Evolutionary conservation across 2,888 invertebrate species (phyloP), one percentile per base, ranked within the genome.

Genomic region (Julus scandinavius): DNA sequence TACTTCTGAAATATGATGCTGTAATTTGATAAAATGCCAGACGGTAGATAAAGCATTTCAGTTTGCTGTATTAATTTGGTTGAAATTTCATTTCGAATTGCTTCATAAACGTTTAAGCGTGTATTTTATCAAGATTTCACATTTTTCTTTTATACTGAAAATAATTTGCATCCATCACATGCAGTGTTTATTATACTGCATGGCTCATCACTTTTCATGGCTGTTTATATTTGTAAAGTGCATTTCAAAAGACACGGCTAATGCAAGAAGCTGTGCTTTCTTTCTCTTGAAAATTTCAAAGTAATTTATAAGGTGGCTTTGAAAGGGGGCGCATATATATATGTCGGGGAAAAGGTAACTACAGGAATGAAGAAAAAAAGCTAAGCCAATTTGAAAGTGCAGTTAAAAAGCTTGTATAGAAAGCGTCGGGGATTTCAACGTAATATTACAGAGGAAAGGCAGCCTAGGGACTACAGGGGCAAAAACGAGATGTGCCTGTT

Each of bases 361-460:
- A n/a, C 54, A 54, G 54, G 17, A 54, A 54, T 54, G 54, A 54
- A 54, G 54, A 54, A 20, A 63, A 54, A 63, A 63, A 63, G 17
- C 63, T 63, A 63, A 63, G 63, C 63, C 63, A 63, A 63, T 63
- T 63, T 63, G 2, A 63, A 58, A 58, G 15, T 58, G 58, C 58
- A 58, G 58, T 58, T 58, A 58, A 58, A 58, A 63, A 63, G 20
- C 17, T 15, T 7, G 20, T 54, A 15, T 17, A 15, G 63, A 63
- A n/a, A n/a, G 1, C 63, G 63, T n/a, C 1, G 6, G 63, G 54
- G 54, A 54, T 15, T 54, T 63, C n/a, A n/a, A 4, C 2, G 17
- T 63, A 63, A 63, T 63, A 20, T 63, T 63, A 63, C 63, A n/a
- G 63, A 17, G 63, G 4, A 6, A 63, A 63, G 2, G 63, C n/a